These are phyloP conservation scores for Xiphophorus couchianus DNA, from an alignment of 2,113 vertebrate genomes.

Conservation along the genomic window DNA sequence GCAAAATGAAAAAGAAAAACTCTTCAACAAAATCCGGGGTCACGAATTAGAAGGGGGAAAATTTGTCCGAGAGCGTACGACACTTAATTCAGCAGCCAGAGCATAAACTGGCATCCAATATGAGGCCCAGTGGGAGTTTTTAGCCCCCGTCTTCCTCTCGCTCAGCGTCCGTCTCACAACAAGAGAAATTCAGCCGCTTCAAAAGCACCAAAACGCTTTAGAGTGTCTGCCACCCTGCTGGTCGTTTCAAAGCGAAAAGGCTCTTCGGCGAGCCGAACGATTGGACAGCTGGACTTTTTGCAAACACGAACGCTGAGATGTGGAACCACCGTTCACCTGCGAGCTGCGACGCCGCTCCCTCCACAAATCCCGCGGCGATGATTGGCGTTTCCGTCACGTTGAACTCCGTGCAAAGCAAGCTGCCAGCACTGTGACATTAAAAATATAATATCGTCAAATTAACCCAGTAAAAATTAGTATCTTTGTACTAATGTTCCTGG, in stretches of 20 bases:
- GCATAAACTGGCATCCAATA: constrained; percentile 40
- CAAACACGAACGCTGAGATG: constrained; percentile 22
- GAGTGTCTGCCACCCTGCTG: constrained; percentile 38
- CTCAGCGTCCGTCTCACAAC: constrained; percentile 55
- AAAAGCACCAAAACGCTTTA: constrained; percentile 44
- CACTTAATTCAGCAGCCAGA: constrained; percentile 52
- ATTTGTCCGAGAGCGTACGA: constrained; percentile 43
- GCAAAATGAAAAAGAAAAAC: constrained; percentile 44
- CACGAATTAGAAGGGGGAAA: constrained; percentile 70
- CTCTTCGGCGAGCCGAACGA: constrained; percentile 27
- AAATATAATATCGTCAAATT: constrained; percentile 30
- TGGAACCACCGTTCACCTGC: constrained; percentile 62
- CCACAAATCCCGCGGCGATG: constrained; percentile 65
- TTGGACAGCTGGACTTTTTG: constrained; percentile 16
- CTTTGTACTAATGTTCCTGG: not conserved
- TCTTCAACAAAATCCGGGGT: constrained; percentile 63
- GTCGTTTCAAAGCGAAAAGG: constrained; percentile 53
- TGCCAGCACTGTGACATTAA: constrained; percentile 24
- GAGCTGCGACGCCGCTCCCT: constrained; percentile 46
- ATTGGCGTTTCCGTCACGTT: constrained; percentile 52
- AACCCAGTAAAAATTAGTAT: not conserved
- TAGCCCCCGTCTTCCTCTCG: constrained; percentile 1
- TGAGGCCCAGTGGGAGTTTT: constrained; percentile 58
- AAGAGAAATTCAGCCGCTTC: constrained; percentile 54
- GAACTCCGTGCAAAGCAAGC: constrained; percentile 44